Conservation (phyloP, 2,113 vertebrate species). For the Tyrannus savana region DNA sequence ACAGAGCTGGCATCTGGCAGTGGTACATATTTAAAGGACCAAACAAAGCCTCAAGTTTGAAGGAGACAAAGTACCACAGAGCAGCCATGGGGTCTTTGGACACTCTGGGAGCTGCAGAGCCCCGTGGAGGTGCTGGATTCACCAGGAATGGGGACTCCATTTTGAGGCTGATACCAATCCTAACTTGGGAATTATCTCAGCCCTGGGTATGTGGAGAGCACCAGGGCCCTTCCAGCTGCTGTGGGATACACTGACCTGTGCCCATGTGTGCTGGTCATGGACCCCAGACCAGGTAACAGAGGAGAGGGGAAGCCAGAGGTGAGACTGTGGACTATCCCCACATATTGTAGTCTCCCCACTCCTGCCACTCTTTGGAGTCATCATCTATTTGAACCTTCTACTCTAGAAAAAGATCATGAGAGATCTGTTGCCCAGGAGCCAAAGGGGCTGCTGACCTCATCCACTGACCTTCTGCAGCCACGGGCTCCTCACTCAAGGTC, state of each 20-base stretch:
- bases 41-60: neutral
- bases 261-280: neutral
- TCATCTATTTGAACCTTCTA: neutral
- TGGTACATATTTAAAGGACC: neutral
- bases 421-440: neutral
- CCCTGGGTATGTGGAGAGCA: neutral
- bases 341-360: neutral
- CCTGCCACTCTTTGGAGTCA: neutral
- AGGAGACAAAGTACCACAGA: neutral
- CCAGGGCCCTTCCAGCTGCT: neutral
- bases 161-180: neutral
- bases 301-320: neutral
- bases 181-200: neutral
- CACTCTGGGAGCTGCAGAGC: neutral
- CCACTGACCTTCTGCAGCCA: neutral
- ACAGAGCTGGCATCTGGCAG: neutral
- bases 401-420: neutral
- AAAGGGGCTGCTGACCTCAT: neutral
- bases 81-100: neutral
- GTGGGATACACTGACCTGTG: neutral
- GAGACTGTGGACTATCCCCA: neutral
- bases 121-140: neutral
- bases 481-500: neutral
- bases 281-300: neutral
- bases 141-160: neutral